Percentiles rank a stretch among this genome's conserved stretches.
Conservation (phyloP, 2,113 vertebrate species). For the Sinocyclocheilus anophthalmus region DNA sequence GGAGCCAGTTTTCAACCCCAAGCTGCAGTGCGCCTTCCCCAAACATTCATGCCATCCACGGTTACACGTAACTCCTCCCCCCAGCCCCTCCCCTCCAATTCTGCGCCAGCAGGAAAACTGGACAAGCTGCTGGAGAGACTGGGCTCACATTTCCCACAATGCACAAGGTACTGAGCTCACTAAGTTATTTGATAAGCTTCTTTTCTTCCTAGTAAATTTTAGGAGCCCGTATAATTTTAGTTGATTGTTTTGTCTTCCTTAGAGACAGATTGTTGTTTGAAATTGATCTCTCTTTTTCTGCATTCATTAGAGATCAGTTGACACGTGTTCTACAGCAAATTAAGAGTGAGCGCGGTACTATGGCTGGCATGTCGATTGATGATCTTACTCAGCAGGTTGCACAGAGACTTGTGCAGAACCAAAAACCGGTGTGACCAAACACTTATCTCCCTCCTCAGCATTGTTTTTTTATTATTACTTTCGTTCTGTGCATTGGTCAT, state of each 20-base stretch:
- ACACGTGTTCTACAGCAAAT: conserved; percentile 89
- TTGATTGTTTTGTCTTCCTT: no score
- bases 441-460: not conserved
- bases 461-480: not conserved
- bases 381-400: conserved; percentile 85
- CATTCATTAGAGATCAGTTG: conserved; percentile 76
- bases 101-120: conserved; percentile 75
- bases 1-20: conserved; percentile 22
- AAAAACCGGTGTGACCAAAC: conserved; percentile 61
- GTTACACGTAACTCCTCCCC: conserved; percentile 46
- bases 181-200: not conserved
- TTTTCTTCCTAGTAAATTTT: not conserved
- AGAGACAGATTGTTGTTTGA: not conserved
- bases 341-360: conserved; percentile 85
- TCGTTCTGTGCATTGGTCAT: not conserved
- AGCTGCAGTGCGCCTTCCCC: not conserved
- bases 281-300: not conserved
- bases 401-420: conserved; percentile 72
- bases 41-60: not conserved
- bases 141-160: conserved; percentile 81
- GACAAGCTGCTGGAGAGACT: conserved; percentile 89
- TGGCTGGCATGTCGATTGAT: conserved; percentile 89
- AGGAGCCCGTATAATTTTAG: not conserved
- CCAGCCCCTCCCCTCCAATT: conserved; percentile 62
- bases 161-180: conserved; percentile 76